Percentiles rank a stretch among this genome's conserved stretches.
phyloP scores from a whole-genome alignment of 2,797 vertebrate species.

The Avahi laniger region DNA sequence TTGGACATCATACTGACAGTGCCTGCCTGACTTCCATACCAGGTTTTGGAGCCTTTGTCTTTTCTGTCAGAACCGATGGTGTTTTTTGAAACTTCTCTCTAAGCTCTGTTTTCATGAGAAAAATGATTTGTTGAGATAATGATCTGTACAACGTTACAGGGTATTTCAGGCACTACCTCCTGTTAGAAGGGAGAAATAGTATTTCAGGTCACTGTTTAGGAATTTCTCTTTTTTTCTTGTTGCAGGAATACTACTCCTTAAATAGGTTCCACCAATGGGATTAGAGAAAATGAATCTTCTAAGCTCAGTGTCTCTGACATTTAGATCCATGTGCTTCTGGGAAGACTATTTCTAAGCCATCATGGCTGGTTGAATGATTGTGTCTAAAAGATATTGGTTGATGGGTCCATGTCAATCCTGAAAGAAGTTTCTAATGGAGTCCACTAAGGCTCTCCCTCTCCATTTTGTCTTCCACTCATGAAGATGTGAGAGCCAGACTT shows the following conservation, averaged over 20 bases:
- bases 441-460: background rate
- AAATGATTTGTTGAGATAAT: background rate
- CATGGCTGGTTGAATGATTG: background rate
- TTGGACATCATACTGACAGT: background rate
- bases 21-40: background rate
- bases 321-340: background rate
- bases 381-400: background rate
- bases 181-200: background rate
- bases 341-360: conserved; percentile 25
- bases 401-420: background rate
- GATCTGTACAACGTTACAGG: background rate
- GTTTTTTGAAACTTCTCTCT: conserved; percentile 10
- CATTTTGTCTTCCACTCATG: background rate
- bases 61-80: background rate
- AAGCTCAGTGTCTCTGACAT: background rate
- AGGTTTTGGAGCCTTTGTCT: background rate
- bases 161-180: background rate
- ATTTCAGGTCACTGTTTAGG: conserved; percentile 4
- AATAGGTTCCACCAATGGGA: background rate
- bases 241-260: background rate
- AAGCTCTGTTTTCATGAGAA: background rate
- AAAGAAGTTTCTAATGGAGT: conserved; percentile 19
- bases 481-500: background rate
- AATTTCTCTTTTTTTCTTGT: background rate
- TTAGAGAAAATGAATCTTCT: background rate